Percentiles rank a stretch among this genome's conserved stretches.
phyloP scores from a whole-genome alignment of 2,888 invertebrate species.

The Acrocyrtus sp. region DNA sequence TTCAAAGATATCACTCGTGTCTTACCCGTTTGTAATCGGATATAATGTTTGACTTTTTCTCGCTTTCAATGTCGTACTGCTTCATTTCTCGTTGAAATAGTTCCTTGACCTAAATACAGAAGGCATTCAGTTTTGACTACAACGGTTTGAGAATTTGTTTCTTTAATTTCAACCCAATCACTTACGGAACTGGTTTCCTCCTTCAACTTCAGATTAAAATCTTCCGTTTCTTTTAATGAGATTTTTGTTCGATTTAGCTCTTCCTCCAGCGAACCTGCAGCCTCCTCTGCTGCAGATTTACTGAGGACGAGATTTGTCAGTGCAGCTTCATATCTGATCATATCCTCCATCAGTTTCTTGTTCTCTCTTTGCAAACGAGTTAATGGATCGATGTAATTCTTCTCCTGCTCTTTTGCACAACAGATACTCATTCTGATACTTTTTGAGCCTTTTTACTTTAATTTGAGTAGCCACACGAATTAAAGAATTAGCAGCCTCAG shows the following conservation, averaged over 20 bases:
- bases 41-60: constrained; percentile 83
- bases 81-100: constrained; percentile 81
- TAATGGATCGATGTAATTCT: constrained; percentile 64
- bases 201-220: constrained; percentile 76
- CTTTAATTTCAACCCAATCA: not conserved
- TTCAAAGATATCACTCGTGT: too few relatives aligned
- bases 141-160: not conserved
- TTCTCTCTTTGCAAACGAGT: constrained; percentile 67
- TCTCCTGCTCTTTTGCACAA: constrained; percentile 72
- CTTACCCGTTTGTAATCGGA: constrained; percentile 86
- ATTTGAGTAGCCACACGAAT: constrained; percentile 79
- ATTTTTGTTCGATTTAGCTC: constrained; percentile 71
- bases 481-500: constrained; percentile 87
- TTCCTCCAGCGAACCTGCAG: constrained; percentile 64
- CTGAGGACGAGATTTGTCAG: constrained; percentile 70
- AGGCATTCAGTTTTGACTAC: not conserved
- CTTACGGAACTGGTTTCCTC: constrained; percentile 75
- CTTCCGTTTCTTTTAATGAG: constrained; percentile 76
- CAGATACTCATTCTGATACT: constrained; percentile 92
- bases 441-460: constrained; percentile 92
- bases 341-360: constrained; percentile 68
- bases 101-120: constrained; percentile 73
- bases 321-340: constrained; percentile 71
- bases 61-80: constrained; percentile 77
- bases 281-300: constrained; percentile 56